Evolutionary conservation across 2,888 invertebrate genomes (phyloP).

Genomic region (Noctua fimbriata): DNA sequence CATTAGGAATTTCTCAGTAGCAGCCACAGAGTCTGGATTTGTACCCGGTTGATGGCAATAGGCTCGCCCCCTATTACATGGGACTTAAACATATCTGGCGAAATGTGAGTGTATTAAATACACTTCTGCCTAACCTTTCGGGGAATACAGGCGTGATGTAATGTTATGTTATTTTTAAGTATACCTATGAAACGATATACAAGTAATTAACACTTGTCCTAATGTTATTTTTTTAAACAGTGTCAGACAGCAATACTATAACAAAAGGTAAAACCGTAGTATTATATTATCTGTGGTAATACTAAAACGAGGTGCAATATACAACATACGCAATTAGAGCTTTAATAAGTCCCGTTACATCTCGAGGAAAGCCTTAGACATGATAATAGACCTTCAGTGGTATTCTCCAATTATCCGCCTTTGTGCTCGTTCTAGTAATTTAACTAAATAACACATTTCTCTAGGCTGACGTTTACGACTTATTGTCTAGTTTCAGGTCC

Average conservation of each 20-base stretch:
- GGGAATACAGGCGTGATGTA: too few species aligned
- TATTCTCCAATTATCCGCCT: constrained; percentile 43
- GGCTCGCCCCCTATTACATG: too few species aligned
- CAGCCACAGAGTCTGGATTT: too few species aligned
- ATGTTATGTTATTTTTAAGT: too few species aligned
- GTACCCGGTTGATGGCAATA: too few species aligned
- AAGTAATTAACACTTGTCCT: neutral
- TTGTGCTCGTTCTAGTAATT: constrained; percentile 35
- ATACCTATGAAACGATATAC: neutral
- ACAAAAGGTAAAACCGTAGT: too few species aligned
- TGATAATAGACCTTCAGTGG: constrained; percentile 27
- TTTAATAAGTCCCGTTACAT: constrained; percentile 5
- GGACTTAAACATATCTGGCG: too few species aligned
- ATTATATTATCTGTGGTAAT: too few species aligned
- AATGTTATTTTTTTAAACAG: neutral
- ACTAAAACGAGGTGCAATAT: constrained; percentile 6
- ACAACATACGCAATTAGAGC: neutral
- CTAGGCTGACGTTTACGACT: constrained; percentile 45
- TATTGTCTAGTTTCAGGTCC: constrained; percentile 24
- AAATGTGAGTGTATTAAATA: too few species aligned
- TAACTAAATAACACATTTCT: constrained; percentile 54
- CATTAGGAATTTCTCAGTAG: too few species aligned
- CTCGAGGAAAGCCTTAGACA: constrained; percentile 15
- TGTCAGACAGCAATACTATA: neutral
- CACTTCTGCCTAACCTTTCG: too few species aligned